phyloP scores from a whole-genome alignment of 2,797 vertebrate species.

The Ceryle rudis region DNA sequence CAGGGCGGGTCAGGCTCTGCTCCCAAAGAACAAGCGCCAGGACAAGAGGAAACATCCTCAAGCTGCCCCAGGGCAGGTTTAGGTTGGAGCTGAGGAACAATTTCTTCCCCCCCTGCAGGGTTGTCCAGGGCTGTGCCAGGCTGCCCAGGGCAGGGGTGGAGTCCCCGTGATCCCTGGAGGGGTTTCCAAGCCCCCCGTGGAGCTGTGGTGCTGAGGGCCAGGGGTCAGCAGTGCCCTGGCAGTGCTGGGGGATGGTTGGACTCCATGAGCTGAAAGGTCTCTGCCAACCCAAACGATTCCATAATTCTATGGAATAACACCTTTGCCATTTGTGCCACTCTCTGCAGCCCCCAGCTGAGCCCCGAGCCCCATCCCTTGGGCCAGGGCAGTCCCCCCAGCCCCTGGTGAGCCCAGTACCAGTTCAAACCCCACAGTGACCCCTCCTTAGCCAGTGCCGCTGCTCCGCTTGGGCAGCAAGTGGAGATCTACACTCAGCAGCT shows the following conservation, averaged over 20 bases:
- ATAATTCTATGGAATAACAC: neutral
- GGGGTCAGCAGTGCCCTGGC: neutral
- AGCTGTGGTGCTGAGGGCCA: neutral
- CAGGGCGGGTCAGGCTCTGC: no score
- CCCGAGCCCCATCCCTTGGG: neutral
- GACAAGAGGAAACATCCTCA: no score
- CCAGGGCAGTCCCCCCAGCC: neutral
- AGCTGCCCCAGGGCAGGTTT: no score
- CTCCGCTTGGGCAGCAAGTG: neutral
- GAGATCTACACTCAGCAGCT: neutral
- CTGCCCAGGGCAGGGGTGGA: neutral
- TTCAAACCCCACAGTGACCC: rapidly evolving
- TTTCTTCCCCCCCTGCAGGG: no score
- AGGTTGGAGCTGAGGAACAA: no score
- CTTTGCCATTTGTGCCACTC: rapidly evolving
- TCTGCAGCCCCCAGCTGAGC: neutral
- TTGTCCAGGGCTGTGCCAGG: no score
- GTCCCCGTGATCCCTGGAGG: neutral
- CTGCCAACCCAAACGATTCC: neutral
- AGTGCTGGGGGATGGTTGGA: neutral
- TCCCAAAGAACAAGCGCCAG: no score
- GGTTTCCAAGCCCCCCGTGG: neutral
- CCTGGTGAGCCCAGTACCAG: rapidly evolving
- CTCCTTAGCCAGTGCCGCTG: rapidly evolving
- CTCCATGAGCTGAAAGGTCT: neutral